Conservation (phyloP, 2,113 vertebrate species). For the Meleagris gallopavo region DNA sequence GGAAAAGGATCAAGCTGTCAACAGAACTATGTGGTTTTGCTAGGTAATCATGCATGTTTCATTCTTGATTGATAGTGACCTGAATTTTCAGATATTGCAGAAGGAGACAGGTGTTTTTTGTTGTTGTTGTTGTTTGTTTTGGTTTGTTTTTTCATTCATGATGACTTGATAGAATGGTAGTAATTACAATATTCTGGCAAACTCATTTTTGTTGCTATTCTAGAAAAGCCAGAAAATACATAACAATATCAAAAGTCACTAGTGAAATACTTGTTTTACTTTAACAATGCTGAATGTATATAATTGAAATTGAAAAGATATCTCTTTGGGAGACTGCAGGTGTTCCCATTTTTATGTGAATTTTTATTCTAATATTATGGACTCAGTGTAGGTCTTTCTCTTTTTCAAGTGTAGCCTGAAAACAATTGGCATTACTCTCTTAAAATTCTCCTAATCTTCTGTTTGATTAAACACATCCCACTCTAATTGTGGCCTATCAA, state of each 20-base stretch:
- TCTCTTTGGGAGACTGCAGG: not conserved
- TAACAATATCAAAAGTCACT: not conserved
- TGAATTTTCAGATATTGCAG: not conserved
- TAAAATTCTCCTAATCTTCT: conserved; percentile 39
- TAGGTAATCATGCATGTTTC: not conserved
- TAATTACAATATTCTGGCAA: not conserved
- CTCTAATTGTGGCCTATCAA: not conserved
- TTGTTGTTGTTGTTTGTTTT: no score
- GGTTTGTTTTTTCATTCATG: not conserved
- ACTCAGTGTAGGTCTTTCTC: not conserved
- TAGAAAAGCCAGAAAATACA: not conserved
- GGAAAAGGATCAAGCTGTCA: not conserved
- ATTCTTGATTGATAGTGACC: not conserved
- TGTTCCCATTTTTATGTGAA: not conserved
- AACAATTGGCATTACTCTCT: not conserved
- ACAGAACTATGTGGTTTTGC: not conserved
- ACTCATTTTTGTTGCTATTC: not conserved
- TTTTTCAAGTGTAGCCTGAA: not conserved
- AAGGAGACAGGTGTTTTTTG: not conserved
- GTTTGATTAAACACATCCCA: not conserved
- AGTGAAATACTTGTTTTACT: not conserved
- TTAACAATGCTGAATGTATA: not conserved
- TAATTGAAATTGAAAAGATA: not conserved
- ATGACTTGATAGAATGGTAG: not conserved
- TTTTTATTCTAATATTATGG: not conserved